These are phyloP conservation scores for Psilanteris sp. DNA, from an alignment of 1,140 invertebrate genomes.

Conservation along the genomic window DNA sequence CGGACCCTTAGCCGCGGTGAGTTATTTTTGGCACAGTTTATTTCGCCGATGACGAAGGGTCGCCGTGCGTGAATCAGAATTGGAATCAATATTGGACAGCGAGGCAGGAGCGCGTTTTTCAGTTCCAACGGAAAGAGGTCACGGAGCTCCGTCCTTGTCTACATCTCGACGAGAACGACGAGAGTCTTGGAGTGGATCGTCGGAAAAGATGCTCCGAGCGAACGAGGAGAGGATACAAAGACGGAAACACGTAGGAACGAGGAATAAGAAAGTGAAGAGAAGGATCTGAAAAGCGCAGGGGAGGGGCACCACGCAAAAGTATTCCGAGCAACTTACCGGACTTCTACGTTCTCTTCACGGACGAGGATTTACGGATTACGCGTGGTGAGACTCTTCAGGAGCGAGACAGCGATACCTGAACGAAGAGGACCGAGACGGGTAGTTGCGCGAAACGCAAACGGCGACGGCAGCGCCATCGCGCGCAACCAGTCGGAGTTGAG, in stretches of 20 bases:
- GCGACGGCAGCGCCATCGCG: conserved; percentile 19
- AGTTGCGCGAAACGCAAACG: conserved; percentile 11
- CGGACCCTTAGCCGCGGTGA: too few relatives aligned
- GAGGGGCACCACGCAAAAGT: conserved; percentile 34
- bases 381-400: conserved; percentile 49
- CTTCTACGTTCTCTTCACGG: conserved; percentile 65
- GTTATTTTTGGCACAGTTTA: conserved; percentile 63
- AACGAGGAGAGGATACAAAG: conserved; percentile 43
- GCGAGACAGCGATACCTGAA: conserved; percentile 3
- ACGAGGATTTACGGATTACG: conserved; percentile 69
- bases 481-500: conserved; percentile 6
- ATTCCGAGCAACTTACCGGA: conserved; percentile 67
- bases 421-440: conserved; percentile 26
- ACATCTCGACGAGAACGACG: conserved; percentile 27
- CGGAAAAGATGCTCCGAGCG: conserved; percentile 53
- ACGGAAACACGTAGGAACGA: conserved; percentile 50
- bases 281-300: conserved; percentile 25
- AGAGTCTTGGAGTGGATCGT: conserved; percentile 58
- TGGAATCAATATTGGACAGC: conserved; percentile 80
- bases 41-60: conserved; percentile 65
- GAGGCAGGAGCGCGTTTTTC: conserved; percentile 77
- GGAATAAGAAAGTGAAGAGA: conserved; percentile 47
- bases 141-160: conserved; percentile 35
- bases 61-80: conserved; percentile 77
- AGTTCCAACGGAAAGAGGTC: conserved; percentile 61